Evolutionary conservation across 2,888 invertebrate genomes (phyloP).

Genomic region (Eubasilissa splendida): DNA sequence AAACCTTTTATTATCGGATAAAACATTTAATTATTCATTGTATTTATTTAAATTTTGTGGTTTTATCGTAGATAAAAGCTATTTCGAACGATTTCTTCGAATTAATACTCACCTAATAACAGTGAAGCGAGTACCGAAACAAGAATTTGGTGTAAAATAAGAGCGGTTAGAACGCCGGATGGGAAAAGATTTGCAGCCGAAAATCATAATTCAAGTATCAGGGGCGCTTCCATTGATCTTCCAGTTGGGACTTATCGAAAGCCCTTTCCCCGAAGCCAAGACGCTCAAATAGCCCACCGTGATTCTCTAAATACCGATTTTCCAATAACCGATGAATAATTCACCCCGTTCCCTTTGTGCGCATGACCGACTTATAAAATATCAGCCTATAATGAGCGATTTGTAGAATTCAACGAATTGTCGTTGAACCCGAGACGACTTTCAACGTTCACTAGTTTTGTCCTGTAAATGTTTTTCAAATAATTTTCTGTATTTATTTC

Average conservation of each 20-base stretch:
- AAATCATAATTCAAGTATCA: constrained; percentile 42
- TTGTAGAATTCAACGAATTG: constrained; percentile 33
- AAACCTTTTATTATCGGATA: too few species aligned
- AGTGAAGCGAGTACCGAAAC: constrained; percentile 29
- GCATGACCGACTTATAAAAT: constrained; percentile 26
- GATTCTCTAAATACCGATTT: constrained; percentile 44
- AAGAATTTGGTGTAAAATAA: constrained; percentile 30
- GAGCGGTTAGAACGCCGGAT: constrained; percentile 21
- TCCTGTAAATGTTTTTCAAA: too few species aligned
- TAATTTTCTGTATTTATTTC: too few species aligned
- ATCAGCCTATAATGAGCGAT: constrained; percentile 28
- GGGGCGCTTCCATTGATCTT: constrained; percentile 47
- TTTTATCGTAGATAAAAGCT: background rate
- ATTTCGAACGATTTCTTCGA: constrained; percentile 26
- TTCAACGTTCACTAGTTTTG: background rate
- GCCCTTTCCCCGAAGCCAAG: constrained; percentile 46
- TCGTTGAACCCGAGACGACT: constrained; percentile 25
- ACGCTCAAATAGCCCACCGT: constrained; percentile 32
- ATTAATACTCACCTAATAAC: constrained; percentile 35
- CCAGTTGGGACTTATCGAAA: background rate
- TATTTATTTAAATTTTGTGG: background rate
- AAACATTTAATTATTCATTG: background rate
- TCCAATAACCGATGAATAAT: constrained; percentile 52
- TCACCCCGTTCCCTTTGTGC: constrained; percentile 49
- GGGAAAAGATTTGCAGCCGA: constrained; percentile 25